Evolutionary conservation across 1,140 invertebrate genomes (phyloP), one percentile per base, ranked within the genome.

Genomic region (Babylonia areolata): DNA sequence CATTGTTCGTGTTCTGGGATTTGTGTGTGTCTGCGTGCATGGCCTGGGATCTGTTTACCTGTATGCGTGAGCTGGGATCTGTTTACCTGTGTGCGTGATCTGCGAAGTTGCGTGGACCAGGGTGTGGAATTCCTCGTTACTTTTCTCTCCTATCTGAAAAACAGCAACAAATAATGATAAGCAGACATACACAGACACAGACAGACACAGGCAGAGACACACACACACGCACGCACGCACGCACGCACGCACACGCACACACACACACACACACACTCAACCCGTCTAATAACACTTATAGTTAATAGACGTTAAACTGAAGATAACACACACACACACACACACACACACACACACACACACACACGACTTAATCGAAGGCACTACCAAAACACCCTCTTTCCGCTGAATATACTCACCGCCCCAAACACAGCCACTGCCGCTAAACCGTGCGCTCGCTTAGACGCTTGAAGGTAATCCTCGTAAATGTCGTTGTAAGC

Each of bases 401-500:
- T 51, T 51, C 17, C 46, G 23, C 3, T 73, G 35, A 58, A 39
- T 2, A 64, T 12, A 77, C 95, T 95, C 95, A 98, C 97, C 96
- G 98, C 97, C 87, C 98, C 95, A 80, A 98, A 95, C 87, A 98
- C 95, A 81, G 97, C 97, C 90, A 98, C 96, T 54, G 97, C 97
- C 78, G 98, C 97, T 91, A 98, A 96, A 89, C 98, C 97, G 94
- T 98, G 85, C 20, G 91, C 97, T 85, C 97, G 97, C 93, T 98
- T 97, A 90, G 98, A 81, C 37, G 98, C 97, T 94, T 98, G 97
- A 64, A 97, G 97, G 95, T 97, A 97, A 95, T 98, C 98, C 90
- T 96, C 96, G 95, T 98, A 98, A 84, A 98, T 95, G 94, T 98
- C 97, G 85, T 98, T 98, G 96, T 98, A 98, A 90, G 97, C 97